Conservation (phyloP, 2,888 invertebrate species). For the Archips xylosteana region DNA sequence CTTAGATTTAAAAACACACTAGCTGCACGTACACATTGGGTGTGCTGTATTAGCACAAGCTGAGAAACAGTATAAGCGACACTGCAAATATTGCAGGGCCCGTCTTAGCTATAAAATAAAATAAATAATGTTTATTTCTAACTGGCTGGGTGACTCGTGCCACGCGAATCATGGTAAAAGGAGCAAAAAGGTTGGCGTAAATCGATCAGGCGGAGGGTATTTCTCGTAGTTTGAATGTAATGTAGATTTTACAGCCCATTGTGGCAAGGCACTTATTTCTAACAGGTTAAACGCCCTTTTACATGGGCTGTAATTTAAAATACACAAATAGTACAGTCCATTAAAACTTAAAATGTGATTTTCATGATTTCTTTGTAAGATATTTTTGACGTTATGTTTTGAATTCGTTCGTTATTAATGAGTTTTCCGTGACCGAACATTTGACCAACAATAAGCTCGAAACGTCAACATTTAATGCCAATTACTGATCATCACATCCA, state of each 20-base stretch:
- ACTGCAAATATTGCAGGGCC: background rate
- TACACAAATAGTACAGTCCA: background rate
- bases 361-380: background rate
- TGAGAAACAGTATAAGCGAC: background rate
- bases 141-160: conserved; percentile 29
- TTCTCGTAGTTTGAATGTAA: conserved; percentile 39
- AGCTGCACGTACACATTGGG: background rate
- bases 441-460: too few relatives aligned
- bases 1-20: background rate
- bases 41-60: background rate
- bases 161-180: conserved; percentile 25
- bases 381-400: background rate
- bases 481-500: too few relatives aligned
- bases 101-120: background rate
- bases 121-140: background rate
- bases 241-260: conserved; percentile 42
- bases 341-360: background rate
- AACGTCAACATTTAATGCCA: too few relatives aligned
- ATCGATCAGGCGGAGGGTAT: conserved; percentile 41
- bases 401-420: background rate
- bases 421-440: too few relatives aligned
- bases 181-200: conserved; percentile 31
- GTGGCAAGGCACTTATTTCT: conserved; percentile 27
- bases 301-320: conserved; percentile 10
- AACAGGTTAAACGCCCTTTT: conserved; percentile 25